These are phyloP conservation scores for Physella acuta DNA, from an alignment of 1,140 invertebrate genomes.

Conservation along the genomic window DNA sequence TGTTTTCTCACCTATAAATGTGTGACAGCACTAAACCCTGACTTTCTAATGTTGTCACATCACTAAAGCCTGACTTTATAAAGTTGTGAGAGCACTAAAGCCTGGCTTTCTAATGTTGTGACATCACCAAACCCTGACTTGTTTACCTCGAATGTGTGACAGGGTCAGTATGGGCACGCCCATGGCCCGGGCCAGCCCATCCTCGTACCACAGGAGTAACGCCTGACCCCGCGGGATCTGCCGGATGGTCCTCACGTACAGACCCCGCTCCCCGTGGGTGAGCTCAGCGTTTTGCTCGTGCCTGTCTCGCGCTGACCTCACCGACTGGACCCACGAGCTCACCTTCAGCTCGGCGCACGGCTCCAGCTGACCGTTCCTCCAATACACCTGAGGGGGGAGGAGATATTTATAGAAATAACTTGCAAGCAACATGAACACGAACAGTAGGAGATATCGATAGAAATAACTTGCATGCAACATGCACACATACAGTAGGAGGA, in stretches of 20 bases:
- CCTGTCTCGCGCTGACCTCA: constrained; percentile 69
- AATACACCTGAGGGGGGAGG: constrained; percentile 34
- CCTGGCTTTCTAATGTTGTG: neutral
- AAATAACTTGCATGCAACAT: no score
- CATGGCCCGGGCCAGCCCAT: constrained; percentile 71
- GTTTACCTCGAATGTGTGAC: constrained; percentile 76
- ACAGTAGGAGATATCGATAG: no score
- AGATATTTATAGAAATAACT: no score
- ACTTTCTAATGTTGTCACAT: neutral
- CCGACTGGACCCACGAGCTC: constrained; percentile 61
- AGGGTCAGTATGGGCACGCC: constrained; percentile 78
- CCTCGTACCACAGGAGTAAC: constrained; percentile 79
- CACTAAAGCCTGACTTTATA: neutral
- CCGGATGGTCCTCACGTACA: constrained; percentile 54
- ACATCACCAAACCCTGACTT: neutral
- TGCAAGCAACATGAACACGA: no score
- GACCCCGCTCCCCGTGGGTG: constrained; percentile 41
- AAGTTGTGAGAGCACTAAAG: neutral
- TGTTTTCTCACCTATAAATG: no score
- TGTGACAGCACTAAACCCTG: no score
- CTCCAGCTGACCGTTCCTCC: constrained; percentile 26
- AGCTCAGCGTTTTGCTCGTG: constrained; percentile 70
- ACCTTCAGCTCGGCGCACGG: neutral
- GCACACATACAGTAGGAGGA: no score
- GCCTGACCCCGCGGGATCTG: constrained; percentile 66